Percentiles rank a stretch among this genome's conserved stretches.
Evolutionary conservation across 2,797 vertebrate species (phyloP).

Genomic region (Carcharodon carcharias): DNA sequence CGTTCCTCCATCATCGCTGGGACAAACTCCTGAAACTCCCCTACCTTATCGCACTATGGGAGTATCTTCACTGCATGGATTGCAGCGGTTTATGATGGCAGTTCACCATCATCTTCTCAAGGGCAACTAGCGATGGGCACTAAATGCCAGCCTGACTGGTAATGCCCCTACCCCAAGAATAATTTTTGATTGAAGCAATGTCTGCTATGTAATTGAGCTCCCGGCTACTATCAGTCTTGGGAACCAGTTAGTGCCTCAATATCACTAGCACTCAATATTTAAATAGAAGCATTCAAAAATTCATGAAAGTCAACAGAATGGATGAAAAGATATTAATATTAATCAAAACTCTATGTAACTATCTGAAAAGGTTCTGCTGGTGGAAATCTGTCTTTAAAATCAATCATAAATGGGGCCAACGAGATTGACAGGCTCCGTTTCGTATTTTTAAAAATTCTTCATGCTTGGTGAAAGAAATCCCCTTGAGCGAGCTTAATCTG

Average conservation of each 20-base stretch:
- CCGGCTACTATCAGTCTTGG: background rate
- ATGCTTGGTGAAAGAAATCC: constrained; percentile 4
- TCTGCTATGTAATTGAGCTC: background rate
- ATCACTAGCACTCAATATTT: background rate
- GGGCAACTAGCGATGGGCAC: background rate
- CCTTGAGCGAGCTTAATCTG: background rate
- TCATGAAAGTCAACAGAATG: background rate
- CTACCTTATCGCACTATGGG: background rate
- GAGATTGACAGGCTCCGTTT: background rate
- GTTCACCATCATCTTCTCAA: background rate
- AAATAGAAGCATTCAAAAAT: background rate
- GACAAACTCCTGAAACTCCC: background rate
- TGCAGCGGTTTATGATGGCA: background rate
- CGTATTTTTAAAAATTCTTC: background rate
- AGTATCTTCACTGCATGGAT: background rate
- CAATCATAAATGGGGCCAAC: no score
- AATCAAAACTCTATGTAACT: background rate
- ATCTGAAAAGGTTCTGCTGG: background rate
- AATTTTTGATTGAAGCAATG: background rate
- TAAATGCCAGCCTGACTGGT: background rate
- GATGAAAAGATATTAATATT: background rate
- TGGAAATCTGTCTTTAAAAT: background rate
- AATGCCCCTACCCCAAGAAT: background rate
- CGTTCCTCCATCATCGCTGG: background rate
- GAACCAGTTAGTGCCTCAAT: background rate